A percentile compares a stretch with the other conserved stretches of the same genome.
Conservation (phyloP, 2,113 vertebrate species). For the Morone saxatilis region DNA sequence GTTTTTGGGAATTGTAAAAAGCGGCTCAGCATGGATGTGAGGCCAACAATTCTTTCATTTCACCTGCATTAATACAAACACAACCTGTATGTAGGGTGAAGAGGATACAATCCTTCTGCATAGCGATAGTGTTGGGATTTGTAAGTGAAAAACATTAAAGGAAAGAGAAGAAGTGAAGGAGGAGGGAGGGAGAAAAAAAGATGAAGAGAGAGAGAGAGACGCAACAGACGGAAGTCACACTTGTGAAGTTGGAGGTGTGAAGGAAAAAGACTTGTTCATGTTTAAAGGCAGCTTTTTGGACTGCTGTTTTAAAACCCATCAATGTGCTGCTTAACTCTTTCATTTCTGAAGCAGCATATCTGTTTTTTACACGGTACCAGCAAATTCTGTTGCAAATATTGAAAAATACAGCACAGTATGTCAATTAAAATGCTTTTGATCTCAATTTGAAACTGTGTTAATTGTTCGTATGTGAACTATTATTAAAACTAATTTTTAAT, state of each 20-base stretch:
- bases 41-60: background rate
- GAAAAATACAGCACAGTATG: conserved; percentile 22
- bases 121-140: background rate
- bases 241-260: conserved; percentile 84
- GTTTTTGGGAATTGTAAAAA: background rate
- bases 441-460: background rate
- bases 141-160: conserved; percentile 45
- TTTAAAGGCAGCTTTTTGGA: conserved; percentile 82
- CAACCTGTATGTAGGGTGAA: background rate
- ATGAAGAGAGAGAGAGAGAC: conserved; percentile 61
- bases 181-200: conserved; percentile 50
- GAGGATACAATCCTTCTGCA: background rate
- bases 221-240: conserved; percentile 83
- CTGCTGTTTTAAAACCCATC: conserved; percentile 78
- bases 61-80: background rate
- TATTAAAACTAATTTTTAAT: background rate
- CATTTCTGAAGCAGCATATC: conserved; percentile 1
- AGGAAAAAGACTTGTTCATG: conserved; percentile 77
- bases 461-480: background rate
- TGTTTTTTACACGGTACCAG: conserved; percentile 27
- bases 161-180: conserved; percentile 44
- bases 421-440: conserved; percentile 13
- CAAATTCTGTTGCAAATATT: conserved; percentile 29
- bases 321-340: conserved; percentile 64
- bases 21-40: background rate